Evolutionary conservation across 53 echinoderm and acorn worm species (phyloP), one percentile per base, ranked within the genome.

Genomic region (Holothuria scabra): DNA sequence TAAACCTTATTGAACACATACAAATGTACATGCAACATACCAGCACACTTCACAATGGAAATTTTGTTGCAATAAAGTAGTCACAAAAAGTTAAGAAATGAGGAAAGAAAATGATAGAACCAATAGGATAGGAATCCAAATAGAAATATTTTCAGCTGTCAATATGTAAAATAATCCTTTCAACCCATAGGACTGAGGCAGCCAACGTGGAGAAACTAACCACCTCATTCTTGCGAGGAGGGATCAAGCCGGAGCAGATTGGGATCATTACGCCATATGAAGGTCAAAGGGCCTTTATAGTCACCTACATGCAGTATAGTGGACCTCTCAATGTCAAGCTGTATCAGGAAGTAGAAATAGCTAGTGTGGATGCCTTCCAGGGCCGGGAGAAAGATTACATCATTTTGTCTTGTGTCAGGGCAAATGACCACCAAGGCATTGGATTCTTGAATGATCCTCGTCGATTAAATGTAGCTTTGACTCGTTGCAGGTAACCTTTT

Each of bases 231-330:
- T 85, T 96, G 58, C 93, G 96, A 0, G 93, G 93, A 19, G 96
- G 96, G 16, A 91, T 96, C 56, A 91, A 93, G 59, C 96, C 96
- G 0, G 93, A 96, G 63, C 96, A 96, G 92, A 96, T 96, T 64
- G 96, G 96, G 56, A 96, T 96, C 83, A 92, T 96, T 83, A 96
- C 96, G 4, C 96, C 96, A 0, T 96, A 96, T 83, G 96, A 96
- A 80, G 96, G 96, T 61, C 96, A 96, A 84, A 78, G 96, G 62
- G 96, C 96, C 8, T 96, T 93, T 88, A 92, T 96, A 28, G 93
- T 93, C 46, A 91, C 91, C 84, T 93, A 90, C 93, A 96, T 96
- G 96, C 96, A 96, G 90, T 93, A 96, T 87, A 96, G 93, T 60
- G 96, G 96, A 14, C 91, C 93, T 3, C 96, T 96, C 74, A 91